A percentile compares a stretch with the other conserved stretches of the same genome.
Evolutionary conservation across 2,797 vertebrate species (phyloP).

Genomic region (Lacerta bilineata): DNA sequence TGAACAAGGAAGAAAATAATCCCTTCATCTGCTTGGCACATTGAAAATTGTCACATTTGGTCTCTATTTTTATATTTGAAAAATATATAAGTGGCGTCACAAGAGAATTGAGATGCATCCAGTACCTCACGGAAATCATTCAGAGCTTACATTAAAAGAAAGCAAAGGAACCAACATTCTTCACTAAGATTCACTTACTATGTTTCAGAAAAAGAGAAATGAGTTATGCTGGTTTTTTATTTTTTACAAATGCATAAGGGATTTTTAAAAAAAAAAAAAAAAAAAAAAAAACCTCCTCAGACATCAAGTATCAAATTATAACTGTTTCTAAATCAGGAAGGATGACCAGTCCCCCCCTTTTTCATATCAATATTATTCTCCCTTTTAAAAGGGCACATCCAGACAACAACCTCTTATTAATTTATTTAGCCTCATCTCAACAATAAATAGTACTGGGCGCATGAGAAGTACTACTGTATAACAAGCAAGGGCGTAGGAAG

Average conservation of each 20-base stretch:
- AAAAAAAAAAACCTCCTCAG: conserved; percentile 27
- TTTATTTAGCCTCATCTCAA: neutral
- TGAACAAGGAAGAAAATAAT: conserved; percentile 14
- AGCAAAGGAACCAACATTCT: conserved; percentile 14
- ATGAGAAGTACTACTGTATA: too few species aligned
- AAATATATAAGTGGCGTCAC: conserved; percentile 47
- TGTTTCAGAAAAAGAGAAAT: conserved; percentile 18
- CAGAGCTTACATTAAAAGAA: conserved; percentile 47
- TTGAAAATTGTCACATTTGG: conserved; percentile 55
- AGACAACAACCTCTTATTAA: neutral
- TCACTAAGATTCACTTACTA: conserved; percentile 20
- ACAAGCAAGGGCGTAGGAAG: too few species aligned
- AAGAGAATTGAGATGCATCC: conserved; percentile 35
- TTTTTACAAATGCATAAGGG: conserved; percentile 39
- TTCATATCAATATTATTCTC: neutral
- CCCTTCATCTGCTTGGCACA: conserved; percentile 24
- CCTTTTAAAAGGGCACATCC: neutral
- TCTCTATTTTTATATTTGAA: conserved; percentile 50
- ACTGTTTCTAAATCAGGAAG: neutral
- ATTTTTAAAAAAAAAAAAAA: conserved; percentile 33
- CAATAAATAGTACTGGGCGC: too few species aligned
- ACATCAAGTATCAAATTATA: neutral
- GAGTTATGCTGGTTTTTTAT: conserved; percentile 28
- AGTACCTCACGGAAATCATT: conserved; percentile 9
- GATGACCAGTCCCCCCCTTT: too few species aligned